These are phyloP conservation scores for Saccopteryx bilineata DNA, from an alignment of 2,113 vertebrate species.

Conservation along the genomic window DNA sequence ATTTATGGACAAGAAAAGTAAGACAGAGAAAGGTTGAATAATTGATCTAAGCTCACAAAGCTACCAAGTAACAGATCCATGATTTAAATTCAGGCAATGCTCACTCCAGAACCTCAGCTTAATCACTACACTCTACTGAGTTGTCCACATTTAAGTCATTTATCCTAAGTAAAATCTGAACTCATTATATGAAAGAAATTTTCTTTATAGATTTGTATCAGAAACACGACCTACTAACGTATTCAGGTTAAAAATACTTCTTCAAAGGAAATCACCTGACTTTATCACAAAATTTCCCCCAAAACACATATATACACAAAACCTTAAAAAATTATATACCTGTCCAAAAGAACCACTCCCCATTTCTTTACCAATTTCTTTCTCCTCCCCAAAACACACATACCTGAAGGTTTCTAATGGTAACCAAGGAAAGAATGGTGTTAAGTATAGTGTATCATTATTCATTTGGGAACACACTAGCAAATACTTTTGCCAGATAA, in stretches of 20 bases:
- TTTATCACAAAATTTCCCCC: background rate
- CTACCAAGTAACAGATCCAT: background rate
- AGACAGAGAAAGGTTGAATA: background rate
- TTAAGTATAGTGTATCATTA: conserved; percentile 67
- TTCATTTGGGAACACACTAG: conserved; percentile 80
- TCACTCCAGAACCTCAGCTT: background rate
- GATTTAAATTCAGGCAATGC: conserved; percentile 10
- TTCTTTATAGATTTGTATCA: background rate
- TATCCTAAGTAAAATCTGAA: conserved; percentile 9
- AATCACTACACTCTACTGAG: background rate
- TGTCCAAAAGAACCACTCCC: background rate
- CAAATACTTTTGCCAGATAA: conserved; percentile 63
- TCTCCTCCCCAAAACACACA: conserved; percentile 1
- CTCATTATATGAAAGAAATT: background rate
- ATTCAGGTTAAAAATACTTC: background rate
- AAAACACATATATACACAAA: background rate
- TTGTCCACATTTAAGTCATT: background rate
- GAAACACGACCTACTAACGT: background rate
- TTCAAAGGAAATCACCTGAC: conserved; percentile 6
- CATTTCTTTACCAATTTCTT: background rate
- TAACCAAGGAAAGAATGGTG: conserved; percentile 41
- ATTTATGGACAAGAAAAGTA: background rate
- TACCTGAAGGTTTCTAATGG: conserved; percentile 66
- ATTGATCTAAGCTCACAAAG: conserved; percentile 1
- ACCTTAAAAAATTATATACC: background rate